Percentiles rank a stretch among this genome's conserved stretches.
These are phyloP conservation scores for Drosophila fuyamai DNA, from an alignment of 1,140 invertebrate genomes.

Conservation along the genomic window DNA sequence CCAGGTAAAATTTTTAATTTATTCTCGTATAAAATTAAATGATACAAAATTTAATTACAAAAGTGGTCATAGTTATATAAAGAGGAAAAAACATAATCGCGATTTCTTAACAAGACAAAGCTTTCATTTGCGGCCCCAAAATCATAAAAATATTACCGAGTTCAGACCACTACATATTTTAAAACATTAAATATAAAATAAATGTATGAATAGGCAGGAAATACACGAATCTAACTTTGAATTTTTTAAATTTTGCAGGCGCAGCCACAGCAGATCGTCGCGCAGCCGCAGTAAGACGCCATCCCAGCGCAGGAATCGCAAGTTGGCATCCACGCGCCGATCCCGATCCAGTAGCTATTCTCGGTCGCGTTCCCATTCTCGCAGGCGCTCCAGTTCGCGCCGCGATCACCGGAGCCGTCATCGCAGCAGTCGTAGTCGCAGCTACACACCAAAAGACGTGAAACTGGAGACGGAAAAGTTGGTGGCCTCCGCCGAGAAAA, in stretches of 20 bases:
- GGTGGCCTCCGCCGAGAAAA: slow-evolving; percentile 76
- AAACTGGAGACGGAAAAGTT: slow-evolving; percentile 75
- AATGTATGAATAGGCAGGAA: too few species aligned
- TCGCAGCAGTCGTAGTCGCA: slow-evolving; percentile 54
- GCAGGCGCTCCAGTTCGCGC: slow-evolving; percentile 76
- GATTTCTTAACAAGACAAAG: too few species aligned
- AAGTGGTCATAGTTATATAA: too few species aligned
- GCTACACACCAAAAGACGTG: slow-evolving; percentile 41
- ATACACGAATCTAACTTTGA: not conserved
- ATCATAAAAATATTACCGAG: too few species aligned
- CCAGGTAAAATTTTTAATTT: slow-evolving; percentile 37
- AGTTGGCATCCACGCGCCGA: slow-evolving; percentile 78
- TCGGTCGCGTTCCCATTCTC: slow-evolving; percentile 84
- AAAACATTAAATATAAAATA: too few species aligned
- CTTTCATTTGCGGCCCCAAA: too few species aligned
- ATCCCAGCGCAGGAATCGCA: slow-evolving; percentile 63
- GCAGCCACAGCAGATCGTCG: slow-evolving; percentile 67
- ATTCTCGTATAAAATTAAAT: too few species aligned
- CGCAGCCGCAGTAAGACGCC: slow-evolving; percentile 67
- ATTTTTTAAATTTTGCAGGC: slow-evolving; percentile 12
- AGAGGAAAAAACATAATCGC: too few species aligned
- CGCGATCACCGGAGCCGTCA: slow-evolving; percentile 75
- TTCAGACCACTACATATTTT: too few species aligned
- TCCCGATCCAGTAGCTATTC: slow-evolving; percentile 80
- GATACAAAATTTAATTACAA: too few species aligned